Conservation (phyloP, 2,113 vertebrate species). For the Pantherophis guttatus region DNA sequence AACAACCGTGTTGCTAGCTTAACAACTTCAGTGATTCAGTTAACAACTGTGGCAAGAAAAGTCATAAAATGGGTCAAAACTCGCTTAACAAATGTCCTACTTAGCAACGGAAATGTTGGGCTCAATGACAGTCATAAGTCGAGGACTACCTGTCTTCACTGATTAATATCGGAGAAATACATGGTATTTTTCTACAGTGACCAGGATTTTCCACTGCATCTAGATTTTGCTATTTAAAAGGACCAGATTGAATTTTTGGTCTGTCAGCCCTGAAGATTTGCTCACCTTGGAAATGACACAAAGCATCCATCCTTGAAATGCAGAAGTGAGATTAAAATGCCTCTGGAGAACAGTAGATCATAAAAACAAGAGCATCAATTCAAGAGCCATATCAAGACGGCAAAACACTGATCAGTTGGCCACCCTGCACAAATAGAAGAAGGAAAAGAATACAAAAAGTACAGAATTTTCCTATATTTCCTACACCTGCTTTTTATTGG, state of each 20-base stretch:
- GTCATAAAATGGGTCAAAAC: background rate
- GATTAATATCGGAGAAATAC: background rate
- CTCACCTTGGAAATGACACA: background rate
- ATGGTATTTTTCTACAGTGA: background rate
- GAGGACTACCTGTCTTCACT: background rate
- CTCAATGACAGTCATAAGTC: background rate
- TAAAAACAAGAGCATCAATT: background rate
- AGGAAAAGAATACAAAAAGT: background rate
- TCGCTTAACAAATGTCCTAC: background rate
- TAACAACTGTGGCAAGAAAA: background rate
- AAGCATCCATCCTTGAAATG: background rate
- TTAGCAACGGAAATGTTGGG: background rate
- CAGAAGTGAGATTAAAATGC: background rate
- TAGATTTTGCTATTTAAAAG: background rate
- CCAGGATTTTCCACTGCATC: background rate
- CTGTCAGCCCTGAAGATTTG: background rate
- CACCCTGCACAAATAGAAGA: background rate
- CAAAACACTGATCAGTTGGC: background rate
- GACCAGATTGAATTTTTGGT: background rate
- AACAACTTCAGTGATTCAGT: background rate
- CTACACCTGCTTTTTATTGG: background rate
- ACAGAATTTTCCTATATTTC: background rate
- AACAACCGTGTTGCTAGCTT: background rate
- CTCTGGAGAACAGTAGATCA: background rate
- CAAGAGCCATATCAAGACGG: accelerated